phyloP scores from a whole-genome alignment of 1,140 invertebrate species.

The Psix sp. region DNA sequence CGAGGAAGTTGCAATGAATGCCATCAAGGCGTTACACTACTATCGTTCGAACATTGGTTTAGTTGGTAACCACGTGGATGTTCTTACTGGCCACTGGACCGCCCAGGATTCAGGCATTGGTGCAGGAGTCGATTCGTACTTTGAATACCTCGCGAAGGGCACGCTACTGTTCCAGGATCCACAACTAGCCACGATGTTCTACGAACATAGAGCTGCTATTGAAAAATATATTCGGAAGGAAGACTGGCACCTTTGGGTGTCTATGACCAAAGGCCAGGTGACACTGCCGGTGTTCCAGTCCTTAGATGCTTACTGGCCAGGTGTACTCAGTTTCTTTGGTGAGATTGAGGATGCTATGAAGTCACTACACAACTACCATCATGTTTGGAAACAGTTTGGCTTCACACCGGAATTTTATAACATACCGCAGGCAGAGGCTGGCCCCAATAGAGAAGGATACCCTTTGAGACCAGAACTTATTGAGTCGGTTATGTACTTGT shows the following conservation, averaged over 20 bases:
- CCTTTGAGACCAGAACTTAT: slow-evolving; percentile 96
- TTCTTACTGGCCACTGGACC: slow-evolving; percentile 96
- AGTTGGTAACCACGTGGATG: slow-evolving; percentile 98
- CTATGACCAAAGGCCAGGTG: slow-evolving; percentile 95
- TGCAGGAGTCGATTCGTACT: slow-evolving; percentile 98
- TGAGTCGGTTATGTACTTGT: slow-evolving; percentile 98
- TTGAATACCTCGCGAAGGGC: slow-evolving; percentile 99
- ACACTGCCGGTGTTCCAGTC: slow-evolving; percentile 98
- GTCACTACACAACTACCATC: slow-evolving; percentile 96
- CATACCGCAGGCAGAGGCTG: slow-evolving; percentile 90
- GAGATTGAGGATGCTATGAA: slow-evolving; percentile 94
- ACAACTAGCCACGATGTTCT: slow-evolving; percentile 93
- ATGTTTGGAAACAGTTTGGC: slow-evolving; percentile 97
- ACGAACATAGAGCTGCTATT: slow-evolving; percentile 88
- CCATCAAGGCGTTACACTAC: slow-evolving; percentile 91
- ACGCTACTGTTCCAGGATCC: slow-evolving; percentile 88
- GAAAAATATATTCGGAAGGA: slow-evolving; percentile 93
- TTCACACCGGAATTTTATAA: slow-evolving; percentile 99
- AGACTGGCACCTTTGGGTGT: slow-evolving; percentile 98
- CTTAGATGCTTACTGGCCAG: slow-evolving; percentile 98
- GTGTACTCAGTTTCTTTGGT: slow-evolving; percentile 90
- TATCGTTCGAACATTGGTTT: slow-evolving; percentile 91
- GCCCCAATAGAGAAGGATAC: slow-evolving; percentile 92
- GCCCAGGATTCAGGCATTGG: slow-evolving; percentile 95
- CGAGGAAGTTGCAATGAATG: slow-evolving; percentile 95